Base-by-base conservation (phyloP, 2,888 invertebrate genomes). In the Macrophya alboannulata region DNA sequence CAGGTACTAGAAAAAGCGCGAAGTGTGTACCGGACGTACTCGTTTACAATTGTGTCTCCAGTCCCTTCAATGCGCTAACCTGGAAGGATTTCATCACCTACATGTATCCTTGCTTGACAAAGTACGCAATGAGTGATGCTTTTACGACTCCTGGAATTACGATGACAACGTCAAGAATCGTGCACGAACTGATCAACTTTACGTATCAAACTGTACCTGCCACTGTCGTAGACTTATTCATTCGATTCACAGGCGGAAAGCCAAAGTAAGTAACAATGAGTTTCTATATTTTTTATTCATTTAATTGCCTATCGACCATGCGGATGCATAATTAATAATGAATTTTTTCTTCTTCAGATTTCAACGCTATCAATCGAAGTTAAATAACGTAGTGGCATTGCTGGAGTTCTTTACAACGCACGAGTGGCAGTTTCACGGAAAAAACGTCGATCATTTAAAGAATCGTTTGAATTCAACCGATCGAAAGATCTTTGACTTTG, bases 21-120 rank as follows among this genome's bases (percentile, higher is more conserved):
- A 71, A 37, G 51, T 37, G 31, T 31, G n/a, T 25, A 51, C 9
- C 68, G n/a, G 68, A 92, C 79, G 94, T 94, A 90, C 92, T 96
- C 25, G 97, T 99, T 0, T 98, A 98, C 94, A 98, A 99, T 92
- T 97, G 98, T 90, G 98, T 98, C 0, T 97, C 98, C 0, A 98
- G 99, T 0, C 95, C 96, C 45, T 95, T 97, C 84, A 98, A 98
- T 92, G 97, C 98, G 0, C 95, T 98, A 37, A 95, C 72, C 1
- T 83, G 83, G 83, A 48, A 21, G 8, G 83, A 68, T 48, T 83
- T 83, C 9, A 71, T 83, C 21, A 51, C 8, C 8, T 48, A 68
- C 31, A 83, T 68, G 68, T 31, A 15, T 65, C 83, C 83, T 25
- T 65, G 68, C 6, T 37, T 48, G 48, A 48, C 17, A 31, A 83